phyloP scores from a whole-genome alignment of 2,888 invertebrate genomes.

The Meteorus cinctellus region DNA sequence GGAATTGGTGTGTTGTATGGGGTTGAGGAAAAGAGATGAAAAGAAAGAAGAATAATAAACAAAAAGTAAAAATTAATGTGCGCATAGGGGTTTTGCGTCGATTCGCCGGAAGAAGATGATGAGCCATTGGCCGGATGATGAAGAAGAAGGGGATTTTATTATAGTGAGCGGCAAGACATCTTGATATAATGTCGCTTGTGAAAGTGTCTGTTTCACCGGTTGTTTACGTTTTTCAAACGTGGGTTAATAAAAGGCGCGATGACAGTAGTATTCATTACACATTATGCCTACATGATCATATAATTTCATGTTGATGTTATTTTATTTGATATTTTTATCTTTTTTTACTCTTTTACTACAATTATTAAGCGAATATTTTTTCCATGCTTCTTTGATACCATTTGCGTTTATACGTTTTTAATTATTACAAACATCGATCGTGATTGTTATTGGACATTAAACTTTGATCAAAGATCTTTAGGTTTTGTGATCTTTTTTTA shows the following conservation, averaged over 20 bases:
- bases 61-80: conserved; percentile 24
- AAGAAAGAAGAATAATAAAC: conserved; percentile 6
- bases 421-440: too few relatives aligned
- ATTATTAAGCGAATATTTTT: too few relatives aligned
- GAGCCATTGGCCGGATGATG: background rate
- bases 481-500: too few relatives aligned
- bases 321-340: too few relatives aligned
- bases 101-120: conserved; percentile 1
- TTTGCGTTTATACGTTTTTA: too few relatives aligned
- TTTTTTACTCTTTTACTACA: too few relatives aligned
- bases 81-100: background rate
- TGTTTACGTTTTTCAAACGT: conserved; percentile 22
- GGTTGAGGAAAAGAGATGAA: background rate
- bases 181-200: conserved; percentile 14
- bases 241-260: background rate
- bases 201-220: conserved; percentile 2
- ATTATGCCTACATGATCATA: background rate
- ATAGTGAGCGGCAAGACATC: conserved; percentile 26
- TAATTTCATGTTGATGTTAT: background rate
- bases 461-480: too few relatives aligned
- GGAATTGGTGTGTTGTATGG: too few relatives aligned
- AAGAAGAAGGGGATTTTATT: background rate
- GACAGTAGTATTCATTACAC: conserved; percentile 2
- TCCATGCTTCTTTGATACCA: too few relatives aligned
- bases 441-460: too few relatives aligned